Evolutionary conservation across 2,113 vertebrate species (phyloP), one percentile per base, ranked within the genome.

Genomic region (Dipodomys ordii): DNA sequence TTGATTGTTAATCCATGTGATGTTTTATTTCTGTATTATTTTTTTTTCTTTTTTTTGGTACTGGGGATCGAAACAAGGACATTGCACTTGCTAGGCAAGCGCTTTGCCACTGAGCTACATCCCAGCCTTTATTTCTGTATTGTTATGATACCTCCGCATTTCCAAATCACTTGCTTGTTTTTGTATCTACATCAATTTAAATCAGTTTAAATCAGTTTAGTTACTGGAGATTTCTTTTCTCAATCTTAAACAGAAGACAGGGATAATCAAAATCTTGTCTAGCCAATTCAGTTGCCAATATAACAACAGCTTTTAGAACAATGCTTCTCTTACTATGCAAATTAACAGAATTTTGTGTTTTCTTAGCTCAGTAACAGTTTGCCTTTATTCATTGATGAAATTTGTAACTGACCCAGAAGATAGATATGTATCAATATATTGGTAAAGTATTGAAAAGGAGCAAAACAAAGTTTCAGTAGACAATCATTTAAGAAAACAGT

Each of bases 301-400:
- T 84, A 64, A 78, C 28, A 79, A 79, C 6, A 46, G 28, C 73
- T 90, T 94, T 84, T 84, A 73, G 92, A 91, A 71, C 25, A 85
- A 85, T 81, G 9, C 27, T 93, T 82, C 62, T 57, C 5, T 4
- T 72, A 2, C 62, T 93, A 74, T 79, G 10, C 12, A 90, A 93
- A 86, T 67, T 72, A 32, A 67, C 71, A 85, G 22, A n/a, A 35
- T 53, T 88, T 88, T 93, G 39, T 85, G 49, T 82, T 96, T 94
- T 62, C 44, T 88, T 78, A 85, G 69, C 10, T 84, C 39, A 87
- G 53, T 88, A 83, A 88, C 46, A 87, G 57, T 95, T 97, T 87
- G 87, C 28, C 93, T 87, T 90, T 19, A 85, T 81, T 82, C 12
- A 65, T 0, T n/a, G 62, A 74, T 90, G 74, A 91, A 88, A 91